Percentiles rank a stretch among this genome's conserved stretches.
Conservation (phyloP, 2,888 invertebrate species). For the Acanthosepion pharaonis region DNA sequence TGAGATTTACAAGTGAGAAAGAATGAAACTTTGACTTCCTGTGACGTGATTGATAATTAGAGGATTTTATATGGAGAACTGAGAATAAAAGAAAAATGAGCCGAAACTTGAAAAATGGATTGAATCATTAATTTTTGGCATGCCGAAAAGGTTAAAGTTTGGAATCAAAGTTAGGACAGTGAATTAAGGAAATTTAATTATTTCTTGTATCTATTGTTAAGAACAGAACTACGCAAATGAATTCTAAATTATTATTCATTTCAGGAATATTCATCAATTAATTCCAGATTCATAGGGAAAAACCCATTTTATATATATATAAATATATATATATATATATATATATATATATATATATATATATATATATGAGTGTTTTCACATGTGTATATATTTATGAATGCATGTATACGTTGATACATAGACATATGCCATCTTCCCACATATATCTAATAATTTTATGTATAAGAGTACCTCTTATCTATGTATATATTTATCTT, state of each 20-base stretch:
- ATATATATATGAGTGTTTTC: too few species aligned
- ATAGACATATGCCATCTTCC: too few species aligned
- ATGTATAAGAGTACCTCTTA: too few species aligned
- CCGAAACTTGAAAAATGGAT: neutral
- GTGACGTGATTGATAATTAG: neutral
- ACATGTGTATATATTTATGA: too few species aligned
- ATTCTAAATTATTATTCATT: neutral
- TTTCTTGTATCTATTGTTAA: neutral
- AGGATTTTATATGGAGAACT: neutral
- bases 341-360: neutral
- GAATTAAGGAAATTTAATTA: neutral
- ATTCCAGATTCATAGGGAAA: neutral
- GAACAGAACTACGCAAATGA: neutral
- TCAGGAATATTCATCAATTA: neutral
- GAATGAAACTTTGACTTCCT: neutral
- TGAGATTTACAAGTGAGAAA: neutral
- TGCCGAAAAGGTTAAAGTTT: neutral
- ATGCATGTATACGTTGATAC: too few species aligned
- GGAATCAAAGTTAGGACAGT: neutral
- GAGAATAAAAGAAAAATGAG: neutral
- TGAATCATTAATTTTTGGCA: neutral
- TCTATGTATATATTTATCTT: too few species aligned
- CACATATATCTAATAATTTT: too few species aligned
- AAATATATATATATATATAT: neutral
- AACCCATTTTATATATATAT: neutral